Evolutionary conservation across 2,888 invertebrate genomes (phyloP).

Genomic region (Noctuana brunneofusca): DNA sequence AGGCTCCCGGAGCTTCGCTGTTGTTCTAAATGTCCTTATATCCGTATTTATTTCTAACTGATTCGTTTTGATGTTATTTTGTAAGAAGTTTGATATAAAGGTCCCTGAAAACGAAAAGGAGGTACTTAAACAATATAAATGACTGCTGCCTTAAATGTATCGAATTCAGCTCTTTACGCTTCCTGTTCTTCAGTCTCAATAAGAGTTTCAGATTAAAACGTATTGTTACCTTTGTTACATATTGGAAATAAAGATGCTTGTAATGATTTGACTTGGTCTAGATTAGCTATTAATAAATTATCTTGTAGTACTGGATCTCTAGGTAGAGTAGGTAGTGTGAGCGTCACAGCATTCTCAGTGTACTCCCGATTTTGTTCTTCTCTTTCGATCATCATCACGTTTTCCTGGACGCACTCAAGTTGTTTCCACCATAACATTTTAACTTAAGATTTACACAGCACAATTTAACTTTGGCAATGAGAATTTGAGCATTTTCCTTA

Average conservation of each 20-base stretch:
- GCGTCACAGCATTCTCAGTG: slow-evolving; percentile 63
- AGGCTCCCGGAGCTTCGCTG: slow-evolving; percentile 86
- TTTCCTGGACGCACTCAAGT: slow-evolving; percentile 63
- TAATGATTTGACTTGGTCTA: slow-evolving; percentile 84
- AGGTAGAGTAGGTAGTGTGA: slow-evolving; percentile 56
- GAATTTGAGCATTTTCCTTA: background rate
- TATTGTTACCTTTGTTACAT: slow-evolving; percentile 74
- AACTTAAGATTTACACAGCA: slow-evolving; percentile 23
- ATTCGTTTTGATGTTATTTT: slow-evolving; percentile 86
- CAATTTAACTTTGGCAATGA: slow-evolving; percentile 1
- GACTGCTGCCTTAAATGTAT: background rate
- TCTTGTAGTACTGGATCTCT: slow-evolving; percentile 69
- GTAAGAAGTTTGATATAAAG: slow-evolving; percentile 85
- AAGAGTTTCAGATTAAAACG: background rate
- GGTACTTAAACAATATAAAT: background rate
- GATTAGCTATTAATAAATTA: slow-evolving; percentile 67
- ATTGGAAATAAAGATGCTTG: slow-evolving; percentile 87
- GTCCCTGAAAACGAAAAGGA: slow-evolving; percentile 80
- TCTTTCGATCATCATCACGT: slow-evolving; percentile 69
- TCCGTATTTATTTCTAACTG: slow-evolving; percentile 87
- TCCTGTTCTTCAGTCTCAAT: background rate
- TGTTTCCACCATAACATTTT: slow-evolving; percentile 82
- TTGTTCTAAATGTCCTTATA: slow-evolving; percentile 83
- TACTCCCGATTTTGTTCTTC: slow-evolving; percentile 68
- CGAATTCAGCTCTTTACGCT: background rate